Percentiles rank a stretch among this genome's conserved stretches.
Conservation (phyloP, 2,888 invertebrate species). For the Napeogenes sylphis region DNA sequence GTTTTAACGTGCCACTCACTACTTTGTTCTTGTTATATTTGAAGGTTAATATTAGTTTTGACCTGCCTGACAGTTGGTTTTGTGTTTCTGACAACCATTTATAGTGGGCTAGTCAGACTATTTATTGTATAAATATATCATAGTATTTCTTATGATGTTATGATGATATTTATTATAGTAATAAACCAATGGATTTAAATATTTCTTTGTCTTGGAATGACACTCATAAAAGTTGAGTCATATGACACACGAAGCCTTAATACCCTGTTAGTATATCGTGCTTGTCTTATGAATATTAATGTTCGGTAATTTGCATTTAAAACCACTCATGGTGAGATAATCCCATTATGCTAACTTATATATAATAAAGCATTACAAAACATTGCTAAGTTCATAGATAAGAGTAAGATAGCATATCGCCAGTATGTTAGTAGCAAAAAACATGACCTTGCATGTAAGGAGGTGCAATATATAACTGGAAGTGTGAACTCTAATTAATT, state of each 20-base stretch:
- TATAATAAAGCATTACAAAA: not conserved
- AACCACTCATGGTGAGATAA: not conserved
- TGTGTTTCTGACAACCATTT: constrained; percentile 13
- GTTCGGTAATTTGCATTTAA: not conserved
- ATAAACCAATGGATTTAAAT: not conserved
- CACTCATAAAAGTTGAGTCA: not conserved
- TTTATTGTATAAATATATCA: not conserved
- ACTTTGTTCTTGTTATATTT: constrained; percentile 75
- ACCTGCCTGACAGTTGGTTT: constrained; percentile 39
- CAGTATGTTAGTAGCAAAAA: constrained; percentile 42
- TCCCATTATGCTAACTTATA: not conserved
- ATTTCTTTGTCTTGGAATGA: not conserved
- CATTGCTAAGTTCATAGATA: not conserved
- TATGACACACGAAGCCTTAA: not conserved
- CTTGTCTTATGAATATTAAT: not conserved
- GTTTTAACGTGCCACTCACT: constrained; percentile 64
- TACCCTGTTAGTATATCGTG: not conserved
- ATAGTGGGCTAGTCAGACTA: not conserved
- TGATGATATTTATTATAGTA: not conserved
- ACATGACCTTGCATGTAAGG: constrained; percentile 67
- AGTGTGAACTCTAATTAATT: constrained; percentile 69
- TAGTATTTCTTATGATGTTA: not conserved
- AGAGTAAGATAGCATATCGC: constrained; percentile 6
- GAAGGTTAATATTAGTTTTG: constrained; percentile 73
- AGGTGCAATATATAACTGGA: constrained; percentile 50